phyloP scores from a whole-genome alignment of 53 echinoderm and acorn worm species.

The Paelopatides confundens region DNA sequence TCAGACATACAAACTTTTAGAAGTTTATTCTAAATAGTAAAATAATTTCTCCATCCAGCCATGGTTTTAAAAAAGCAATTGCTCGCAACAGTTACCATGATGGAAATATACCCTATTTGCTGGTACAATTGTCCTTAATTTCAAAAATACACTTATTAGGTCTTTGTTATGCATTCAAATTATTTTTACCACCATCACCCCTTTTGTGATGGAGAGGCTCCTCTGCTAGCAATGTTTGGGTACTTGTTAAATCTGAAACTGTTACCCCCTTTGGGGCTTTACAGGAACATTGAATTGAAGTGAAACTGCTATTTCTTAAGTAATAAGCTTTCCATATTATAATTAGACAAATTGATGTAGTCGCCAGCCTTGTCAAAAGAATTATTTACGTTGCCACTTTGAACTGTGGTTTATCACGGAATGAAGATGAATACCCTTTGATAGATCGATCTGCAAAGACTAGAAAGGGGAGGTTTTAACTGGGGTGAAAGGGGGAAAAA shows the following conservation, averaged over 20 bases:
- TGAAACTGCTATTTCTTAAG: not conserved
- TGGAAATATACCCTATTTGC: not conserved
- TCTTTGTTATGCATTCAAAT: conserved; percentile 9
- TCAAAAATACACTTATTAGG: not conserved
- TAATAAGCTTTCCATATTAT: not conserved
- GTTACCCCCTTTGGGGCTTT: not conserved
- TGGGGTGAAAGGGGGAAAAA: not conserved
- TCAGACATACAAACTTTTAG: no score
- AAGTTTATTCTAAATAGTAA: not conserved
- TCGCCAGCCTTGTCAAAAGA: not conserved
- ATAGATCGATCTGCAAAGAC: not conserved
- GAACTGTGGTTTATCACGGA: not conserved
- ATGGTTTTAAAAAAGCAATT: not conserved
- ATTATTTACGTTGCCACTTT: not conserved
- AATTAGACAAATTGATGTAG: not conserved
- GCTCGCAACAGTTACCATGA: not conserved
- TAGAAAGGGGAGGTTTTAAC: not conserved
- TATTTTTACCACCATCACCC: conserved; percentile 12
- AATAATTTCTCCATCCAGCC: not conserved
- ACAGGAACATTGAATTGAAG: not conserved
- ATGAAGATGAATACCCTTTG: not conserved
- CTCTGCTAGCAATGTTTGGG: not conserved
- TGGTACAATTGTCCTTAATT: not conserved
- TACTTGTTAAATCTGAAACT: not conserved
- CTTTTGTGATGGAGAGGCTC: not conserved